Evolutionary conservation across 92 coral and sea anemone species (phyloP).

Genomic region (Paramuricea clavata): DNA sequence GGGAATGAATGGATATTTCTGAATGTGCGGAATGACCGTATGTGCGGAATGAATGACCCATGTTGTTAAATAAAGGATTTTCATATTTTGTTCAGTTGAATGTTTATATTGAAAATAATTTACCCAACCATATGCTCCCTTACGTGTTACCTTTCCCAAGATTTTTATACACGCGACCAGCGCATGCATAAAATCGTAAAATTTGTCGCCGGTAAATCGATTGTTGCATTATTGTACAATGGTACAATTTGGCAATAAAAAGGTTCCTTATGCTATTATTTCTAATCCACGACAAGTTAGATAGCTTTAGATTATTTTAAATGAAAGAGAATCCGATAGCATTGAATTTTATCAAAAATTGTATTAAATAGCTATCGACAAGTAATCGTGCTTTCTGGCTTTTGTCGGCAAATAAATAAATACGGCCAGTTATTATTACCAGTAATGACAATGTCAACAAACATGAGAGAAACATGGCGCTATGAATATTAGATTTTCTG

Average conservation of each 20-base stretch:
- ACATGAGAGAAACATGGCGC: background rate
- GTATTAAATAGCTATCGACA: background rate
- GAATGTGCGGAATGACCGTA: too few species aligned
- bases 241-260: background rate
- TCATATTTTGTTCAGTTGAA: too few species aligned
- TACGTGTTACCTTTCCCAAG: too few species aligned
- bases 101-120: too few species aligned
- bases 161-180: too few species aligned
- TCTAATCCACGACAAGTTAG: background rate
- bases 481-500: background rate
- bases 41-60: too few species aligned
- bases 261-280: background rate
- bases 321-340: background rate
- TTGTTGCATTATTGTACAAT: background rate
- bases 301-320: background rate
- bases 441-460: too few species aligned
- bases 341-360: background rate
- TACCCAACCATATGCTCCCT: too few species aligned
- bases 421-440: too few species aligned
- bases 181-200: background rate
- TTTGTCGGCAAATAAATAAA: background rate
- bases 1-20: too few species aligned
- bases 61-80: too few species aligned
- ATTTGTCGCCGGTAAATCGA: background rate
- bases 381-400: too few species aligned